phyloP scores from a whole-genome alignment of 2,113 vertebrate species.

The Xiphophorus couchianus region DNA sequence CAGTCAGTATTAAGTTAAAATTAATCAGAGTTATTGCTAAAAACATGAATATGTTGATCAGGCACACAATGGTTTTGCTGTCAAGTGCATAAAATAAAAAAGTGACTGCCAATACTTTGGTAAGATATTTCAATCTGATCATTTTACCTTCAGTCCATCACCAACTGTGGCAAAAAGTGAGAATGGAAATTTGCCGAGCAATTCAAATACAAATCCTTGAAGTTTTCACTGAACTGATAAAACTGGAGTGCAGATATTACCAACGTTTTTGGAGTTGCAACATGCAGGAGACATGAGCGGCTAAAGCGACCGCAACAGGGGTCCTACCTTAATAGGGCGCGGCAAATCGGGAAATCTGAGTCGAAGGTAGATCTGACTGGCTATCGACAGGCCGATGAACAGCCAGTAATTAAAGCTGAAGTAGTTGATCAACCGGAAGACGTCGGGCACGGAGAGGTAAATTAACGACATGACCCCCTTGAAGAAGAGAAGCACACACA shows the following conservation, averaged over 20 bases:
- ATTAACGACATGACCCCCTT: conserved; percentile 83
- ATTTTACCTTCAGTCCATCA: too few relatives aligned
- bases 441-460: conserved; percentile 81
- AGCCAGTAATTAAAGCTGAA: conserved; percentile 88
- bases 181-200: too few relatives aligned
- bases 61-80: too few relatives aligned
- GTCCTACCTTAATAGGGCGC: conserved; percentile 80
- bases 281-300: background rate
- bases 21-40: background rate
- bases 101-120: too few relatives aligned
- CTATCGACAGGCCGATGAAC: conserved; percentile 84
- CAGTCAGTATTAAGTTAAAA: conserved; percentile 2
- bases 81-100: too few relatives aligned
- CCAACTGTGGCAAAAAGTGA: too few relatives aligned
- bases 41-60: background rate
- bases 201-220: too few relatives aligned
- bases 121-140: too few relatives aligned
- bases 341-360: conserved; percentile 77
- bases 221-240: too few relatives aligned
- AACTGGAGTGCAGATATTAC: too few relatives aligned
- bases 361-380: conserved; percentile 82
- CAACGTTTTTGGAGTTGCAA: background rate
- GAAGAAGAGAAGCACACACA: background rate
- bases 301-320: background rate
- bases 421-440: conserved; percentile 85